Conservation (phyloP, 2,797 vertebrate genomes). For the Columba guinea region DNA sequence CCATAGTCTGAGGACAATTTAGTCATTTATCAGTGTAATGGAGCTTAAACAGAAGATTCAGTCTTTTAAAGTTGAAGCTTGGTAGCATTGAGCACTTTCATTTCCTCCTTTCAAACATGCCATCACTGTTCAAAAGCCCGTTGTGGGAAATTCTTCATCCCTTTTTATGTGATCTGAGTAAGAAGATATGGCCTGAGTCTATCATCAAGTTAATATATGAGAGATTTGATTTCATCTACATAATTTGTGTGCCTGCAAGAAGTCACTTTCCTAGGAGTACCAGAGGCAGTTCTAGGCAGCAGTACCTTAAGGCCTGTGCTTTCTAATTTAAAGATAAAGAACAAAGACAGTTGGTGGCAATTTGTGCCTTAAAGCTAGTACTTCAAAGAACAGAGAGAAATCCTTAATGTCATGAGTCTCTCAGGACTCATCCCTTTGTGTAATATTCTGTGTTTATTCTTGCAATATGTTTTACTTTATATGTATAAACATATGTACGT, state of each 20-base stretch:
- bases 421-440: not conserved
- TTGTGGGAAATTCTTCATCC: not conserved
- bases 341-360: not conserved
- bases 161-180: not conserved
- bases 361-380: not conserved
- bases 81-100: not conserved
- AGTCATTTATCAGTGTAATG: not conserved
- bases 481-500: not conserved
- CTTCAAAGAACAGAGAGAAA: not conserved
- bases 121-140: not conserved
- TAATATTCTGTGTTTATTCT: not conserved
- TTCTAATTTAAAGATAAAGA: slow-evolving; percentile 10
- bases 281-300: not conserved
- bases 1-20: not conserved
- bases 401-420: not conserved
- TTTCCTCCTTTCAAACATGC: not conserved
- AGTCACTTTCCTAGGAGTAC: not conserved
- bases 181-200: not conserved
- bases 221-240: not conserved
- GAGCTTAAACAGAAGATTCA: slow-evolving; percentile 4
- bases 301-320: not conserved
- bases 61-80: not conserved
- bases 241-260: not conserved
- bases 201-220: not conserved
- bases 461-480: not conserved